A percentile compares a stretch with the other conserved stretches of the same genome.
These are phyloP conservation scores for Xylota sylvarum DNA, from an alignment of 2,888 invertebrate species.

Conservation along the genomic window DNA sequence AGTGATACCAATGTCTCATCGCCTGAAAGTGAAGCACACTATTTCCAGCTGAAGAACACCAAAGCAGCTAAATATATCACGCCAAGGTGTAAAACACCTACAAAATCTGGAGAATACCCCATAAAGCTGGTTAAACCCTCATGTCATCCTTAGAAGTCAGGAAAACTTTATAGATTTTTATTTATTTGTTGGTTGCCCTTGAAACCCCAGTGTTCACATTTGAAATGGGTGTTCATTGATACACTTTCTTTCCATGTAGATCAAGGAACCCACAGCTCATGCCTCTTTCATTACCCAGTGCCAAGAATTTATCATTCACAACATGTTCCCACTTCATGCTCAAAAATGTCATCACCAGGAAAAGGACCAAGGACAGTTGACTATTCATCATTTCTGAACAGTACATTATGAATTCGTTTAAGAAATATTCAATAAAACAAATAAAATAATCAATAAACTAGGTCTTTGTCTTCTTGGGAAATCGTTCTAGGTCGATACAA, in stretches of 20 bases:
- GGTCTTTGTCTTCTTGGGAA: no score
- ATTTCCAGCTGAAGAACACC: no score
- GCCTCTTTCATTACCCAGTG: conserved; percentile 54
- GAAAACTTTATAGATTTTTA: neutral
- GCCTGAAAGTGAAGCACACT: no score
- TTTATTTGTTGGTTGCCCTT: neutral
- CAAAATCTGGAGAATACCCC: no score
- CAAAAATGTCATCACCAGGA: conserved; percentile 44
- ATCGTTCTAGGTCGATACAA: no score
- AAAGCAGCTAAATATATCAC: no score
- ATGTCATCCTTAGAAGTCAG: neutral
- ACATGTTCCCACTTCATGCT: conserved; percentile 44
- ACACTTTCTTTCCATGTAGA: conserved; percentile 20
- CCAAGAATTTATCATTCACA: conserved; percentile 54
- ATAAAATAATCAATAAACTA: neutral
- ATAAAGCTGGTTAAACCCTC: neutral
- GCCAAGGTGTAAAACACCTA: no score
- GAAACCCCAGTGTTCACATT: neutral
- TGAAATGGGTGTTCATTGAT: neutral
- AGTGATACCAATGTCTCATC: no score
- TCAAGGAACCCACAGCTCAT: conserved; percentile 28
- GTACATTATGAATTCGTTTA: neutral
- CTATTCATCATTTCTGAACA: conserved; percentile 1
- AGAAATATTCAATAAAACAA: neutral
- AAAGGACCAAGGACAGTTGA: conserved; percentile 24